Evolutionary conservation across 2,888 invertebrate genomes (phyloP).

Genomic region (Nymphalis urticae): DNA sequence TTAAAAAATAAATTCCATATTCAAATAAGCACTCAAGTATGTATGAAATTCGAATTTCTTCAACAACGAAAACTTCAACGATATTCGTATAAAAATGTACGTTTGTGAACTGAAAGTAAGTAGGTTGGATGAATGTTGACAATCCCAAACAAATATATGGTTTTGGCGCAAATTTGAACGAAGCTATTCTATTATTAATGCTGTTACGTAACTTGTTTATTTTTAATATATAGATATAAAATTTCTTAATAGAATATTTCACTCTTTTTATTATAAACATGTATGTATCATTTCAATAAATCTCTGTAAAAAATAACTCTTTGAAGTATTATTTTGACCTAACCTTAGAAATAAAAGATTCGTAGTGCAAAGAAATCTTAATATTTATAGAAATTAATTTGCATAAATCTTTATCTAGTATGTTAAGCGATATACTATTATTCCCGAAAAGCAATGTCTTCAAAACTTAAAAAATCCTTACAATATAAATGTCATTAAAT

Average conservation of each 20-base stretch:
- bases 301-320: too few relatives aligned
- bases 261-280: neutral
- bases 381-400: too few relatives aligned
- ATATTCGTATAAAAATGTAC: constrained; percentile 1
- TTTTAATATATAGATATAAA: neutral
- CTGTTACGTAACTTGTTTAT: neutral
- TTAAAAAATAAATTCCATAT: neutral
- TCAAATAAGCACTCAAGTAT: constrained; percentile 5
- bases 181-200: constrained; percentile 23
- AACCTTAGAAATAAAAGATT: too few relatives aligned
- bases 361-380: too few relatives aligned
- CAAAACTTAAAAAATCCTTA: too few relatives aligned
- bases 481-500: too few relatives aligned
- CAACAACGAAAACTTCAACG: neutral
- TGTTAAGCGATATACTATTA: too few relatives aligned
- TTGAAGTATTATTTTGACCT: too few relatives aligned
- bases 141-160: constrained; percentile 32
- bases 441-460: too few relatives aligned
- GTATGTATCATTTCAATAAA: too few relatives aligned
- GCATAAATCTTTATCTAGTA: too few relatives aligned
- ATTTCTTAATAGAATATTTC: neutral
- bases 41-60: constrained; percentile 9
- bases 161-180: constrained; percentile 20
- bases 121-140: constrained; percentile 29
- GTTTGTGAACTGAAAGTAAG: constrained; percentile 27